phyloP scores from a whole-genome alignment of 1,140 invertebrate species.

The Diplogasteroides magnus region DNA sequence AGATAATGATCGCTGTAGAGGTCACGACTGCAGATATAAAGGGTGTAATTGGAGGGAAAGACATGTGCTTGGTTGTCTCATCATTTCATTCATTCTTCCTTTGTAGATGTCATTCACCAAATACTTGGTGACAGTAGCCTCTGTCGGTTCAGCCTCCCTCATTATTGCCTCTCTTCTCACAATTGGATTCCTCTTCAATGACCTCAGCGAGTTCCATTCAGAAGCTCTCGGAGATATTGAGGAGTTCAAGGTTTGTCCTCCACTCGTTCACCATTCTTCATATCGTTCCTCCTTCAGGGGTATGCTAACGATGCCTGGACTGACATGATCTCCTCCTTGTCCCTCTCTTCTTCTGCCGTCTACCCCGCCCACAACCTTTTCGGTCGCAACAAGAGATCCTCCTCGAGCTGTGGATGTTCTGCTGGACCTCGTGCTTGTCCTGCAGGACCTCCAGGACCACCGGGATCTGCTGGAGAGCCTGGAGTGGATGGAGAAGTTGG shows the following conservation, averaged over 20 bases:
- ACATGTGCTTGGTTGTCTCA: no score
- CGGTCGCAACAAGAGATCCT: constrained; percentile 31
- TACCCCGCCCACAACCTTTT: constrained; percentile 1
- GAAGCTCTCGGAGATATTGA: constrained; percentile 24
- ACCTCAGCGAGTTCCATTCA: constrained; percentile 28
- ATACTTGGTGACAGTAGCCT: no score
- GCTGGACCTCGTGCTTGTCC: constrained; percentile 20
- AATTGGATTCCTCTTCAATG: constrained; percentile 22
- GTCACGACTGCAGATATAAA: no score
- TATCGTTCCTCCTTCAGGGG: background rate
- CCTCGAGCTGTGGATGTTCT: constrained; percentile 19
- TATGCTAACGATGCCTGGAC: constrained; percentile 32
- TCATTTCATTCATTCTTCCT: no score
- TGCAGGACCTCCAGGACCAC: constrained; percentile 30
- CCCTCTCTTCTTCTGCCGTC: background rate
- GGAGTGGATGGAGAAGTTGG: constrained; percentile 25
- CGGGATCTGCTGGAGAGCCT: constrained; percentile 16
- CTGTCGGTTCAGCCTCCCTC: constrained; percentile 9
- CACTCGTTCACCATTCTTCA: background rate
- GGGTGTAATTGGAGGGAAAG: no score
- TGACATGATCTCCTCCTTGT: constrained; percentile 13
- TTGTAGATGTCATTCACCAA: no score
- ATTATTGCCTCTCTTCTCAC: constrained; percentile 14
- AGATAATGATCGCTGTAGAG: no score
- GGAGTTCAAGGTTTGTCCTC: constrained; percentile 23